phyloP scores from a whole-genome alignment of 2,888 invertebrate genomes.

The Xanthorhoe spadicearia region DNA sequence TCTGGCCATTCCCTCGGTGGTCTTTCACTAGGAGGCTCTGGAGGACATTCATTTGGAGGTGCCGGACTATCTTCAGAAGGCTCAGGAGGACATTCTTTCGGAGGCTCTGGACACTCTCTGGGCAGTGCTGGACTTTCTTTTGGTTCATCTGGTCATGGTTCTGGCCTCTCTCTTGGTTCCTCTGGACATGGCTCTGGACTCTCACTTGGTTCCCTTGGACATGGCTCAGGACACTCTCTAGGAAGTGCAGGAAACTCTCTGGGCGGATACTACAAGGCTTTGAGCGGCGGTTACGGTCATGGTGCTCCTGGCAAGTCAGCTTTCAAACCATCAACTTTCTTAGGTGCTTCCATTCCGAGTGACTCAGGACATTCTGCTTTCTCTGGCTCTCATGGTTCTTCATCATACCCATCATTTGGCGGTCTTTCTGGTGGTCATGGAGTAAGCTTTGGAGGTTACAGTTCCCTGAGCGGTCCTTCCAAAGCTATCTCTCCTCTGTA shows the following conservation, averaged over 20 bases:
- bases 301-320: slow-evolving; percentile 64
- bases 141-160: slow-evolving; percentile 29
- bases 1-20: slow-evolving; percentile 48
- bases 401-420: slow-evolving; percentile 59
- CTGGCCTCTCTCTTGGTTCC: slow-evolving; percentile 45
- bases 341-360: slow-evolving; percentile 71
- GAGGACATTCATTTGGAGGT: slow-evolving; percentile 48
- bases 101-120: slow-evolving; percentile 33
- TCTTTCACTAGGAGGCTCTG: slow-evolving; percentile 38
- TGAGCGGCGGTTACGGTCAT: slow-evolving; percentile 46
- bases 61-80: slow-evolving; percentile 23
- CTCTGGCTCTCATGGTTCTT: slow-evolving; percentile 59
- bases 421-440: slow-evolving; percentile 57
- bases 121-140: slow-evolving; percentile 36
- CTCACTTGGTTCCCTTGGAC: slow-evolving; percentile 50
- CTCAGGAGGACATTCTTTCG: slow-evolving; percentile 34
- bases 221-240: slow-evolving; percentile 49
- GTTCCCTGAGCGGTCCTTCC: slow-evolving; percentile 62
- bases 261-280: slow-evolving; percentile 57
- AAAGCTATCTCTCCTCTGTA: slow-evolving; percentile 67
- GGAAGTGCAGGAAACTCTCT: slow-evolving; percentile 50
- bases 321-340: slow-evolving; percentile 78
- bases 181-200: slow-evolving; percentile 46
- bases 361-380: slow-evolving; percentile 67
- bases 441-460: slow-evolving; percentile 60